Conservation (phyloP, 2,113 vertebrate species). For the Phodopus roborovskii region DNA sequence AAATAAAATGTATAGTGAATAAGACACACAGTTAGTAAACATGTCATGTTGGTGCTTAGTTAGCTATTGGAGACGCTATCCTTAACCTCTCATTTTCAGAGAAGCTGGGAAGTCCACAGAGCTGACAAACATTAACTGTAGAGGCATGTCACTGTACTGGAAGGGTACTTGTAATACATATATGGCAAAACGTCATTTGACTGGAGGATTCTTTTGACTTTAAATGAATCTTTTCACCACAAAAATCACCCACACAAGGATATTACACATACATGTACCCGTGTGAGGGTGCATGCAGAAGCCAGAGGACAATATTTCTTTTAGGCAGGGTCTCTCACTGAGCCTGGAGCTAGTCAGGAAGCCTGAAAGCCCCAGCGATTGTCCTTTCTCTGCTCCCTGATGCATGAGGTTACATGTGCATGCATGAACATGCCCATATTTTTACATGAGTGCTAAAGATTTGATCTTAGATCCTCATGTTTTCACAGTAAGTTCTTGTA, state of each 20-base stretch:
- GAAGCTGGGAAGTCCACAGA: background rate
- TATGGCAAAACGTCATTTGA: background rate
- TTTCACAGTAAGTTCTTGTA: background rate
- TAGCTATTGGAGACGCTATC: background rate
- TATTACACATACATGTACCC: background rate
- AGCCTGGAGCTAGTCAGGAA: background rate
- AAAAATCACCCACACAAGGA: background rate
- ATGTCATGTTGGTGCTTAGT: background rate
- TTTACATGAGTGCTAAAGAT: background rate
- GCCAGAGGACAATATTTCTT: background rate
- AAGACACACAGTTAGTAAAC: background rate
- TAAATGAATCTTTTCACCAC: no score
- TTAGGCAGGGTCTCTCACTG: background rate
- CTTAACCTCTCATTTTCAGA: background rate
- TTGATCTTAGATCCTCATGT: background rate
- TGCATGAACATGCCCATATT: no score
- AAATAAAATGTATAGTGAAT: background rate
- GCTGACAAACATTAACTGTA: background rate
- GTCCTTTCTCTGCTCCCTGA: no score
- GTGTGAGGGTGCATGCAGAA: background rate
- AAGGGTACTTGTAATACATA: background rate
- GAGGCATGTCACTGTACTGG: accelerated
- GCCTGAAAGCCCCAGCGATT: background rate
- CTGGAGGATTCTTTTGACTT: background rate
- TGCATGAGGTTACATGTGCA: no score